Evolutionary conservation across 2,888 invertebrate species (phyloP), one percentile per base, ranked within the genome.

Genomic region (Microctonus aethiopoides): DNA sequence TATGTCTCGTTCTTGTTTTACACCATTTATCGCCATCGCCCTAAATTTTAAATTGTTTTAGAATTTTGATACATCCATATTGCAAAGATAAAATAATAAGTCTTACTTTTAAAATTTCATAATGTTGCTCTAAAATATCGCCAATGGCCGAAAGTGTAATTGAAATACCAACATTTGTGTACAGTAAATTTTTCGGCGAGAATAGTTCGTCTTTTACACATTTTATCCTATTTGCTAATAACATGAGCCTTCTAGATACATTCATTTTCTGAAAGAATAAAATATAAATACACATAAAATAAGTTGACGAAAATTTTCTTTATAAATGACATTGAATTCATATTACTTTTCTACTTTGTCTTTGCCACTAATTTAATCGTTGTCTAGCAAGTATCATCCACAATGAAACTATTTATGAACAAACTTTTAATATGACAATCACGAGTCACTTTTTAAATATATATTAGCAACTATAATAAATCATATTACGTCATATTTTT

Each of bases 151-250:
- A 95, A 59, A 96, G 89, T 0, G 89, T 87, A 70, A 93, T 87
- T 0, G 95, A 95, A 77, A 97, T 90, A 32, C 90, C 88, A 5
- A 95, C 90, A 87, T 97, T 97, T 59, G 96, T 96, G 75, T 91
- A 88, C 64, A 95, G 87, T 73, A 95, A 88, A 87, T 92, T 92
- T 83, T 91, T 93, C 4, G 77, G 68, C 2, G 83, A 81, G 71
- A 85, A 85, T 67, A 84, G 73, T 41, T 75, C 75, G 24, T 83
- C 79, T 63, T 76, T 84, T 0, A 80, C 11, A 7, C 70, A 26
- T 66, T 68, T 74, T 29, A 78, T 34, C 72, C 72, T 78, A 4
- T 66, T 70, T 4, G 77, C 36, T 4, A 78, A 56, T 13, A 72
- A 32, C 24, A 73, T 60, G 20, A 83, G 54, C 22, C 77, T 75